Base-by-base conservation (phyloP, 1,140 invertebrate species). In the Zelostemma sp. region DNA sequence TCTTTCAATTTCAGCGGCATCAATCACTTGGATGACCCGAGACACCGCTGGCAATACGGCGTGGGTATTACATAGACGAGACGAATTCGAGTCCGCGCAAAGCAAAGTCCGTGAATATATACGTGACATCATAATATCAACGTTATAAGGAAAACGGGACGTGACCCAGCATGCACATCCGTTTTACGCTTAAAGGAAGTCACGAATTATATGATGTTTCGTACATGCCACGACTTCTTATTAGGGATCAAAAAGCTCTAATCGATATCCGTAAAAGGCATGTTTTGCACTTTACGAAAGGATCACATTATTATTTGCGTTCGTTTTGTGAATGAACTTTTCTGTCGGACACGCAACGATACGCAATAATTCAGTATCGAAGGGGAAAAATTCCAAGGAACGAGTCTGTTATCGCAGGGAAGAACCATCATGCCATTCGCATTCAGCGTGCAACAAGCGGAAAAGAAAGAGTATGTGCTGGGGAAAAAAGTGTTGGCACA, bases 91-190 rank as follows among this genome's bases (percentile, higher is more conserved):
- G 41, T 11, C 50, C 45, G 47, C 18, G 50, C 48, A 4, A 57
- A 56, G 18, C 38, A 33, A 21, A 46, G 18, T 55, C 45, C 25
- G 19, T 48, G 54, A 54, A n/a, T n/a, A 57, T 54, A 65, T 71
- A 63, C 78, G 80, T 83, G 80, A 77, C 74, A 72, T 72, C 66
- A n/a, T n/a, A n/a, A 38, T 47, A 67, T 68, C 59, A 71, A 75
- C 66, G 71, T 64, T n/a, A n/a, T 45, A 75, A 64, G 63, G 65
- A 77, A 79, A 76, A 76, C 73, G 53, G 76, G 66, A 84, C 81
- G 82, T 84, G 82, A 84, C 72, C 73, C 33, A 65, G 80, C 83
- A 82, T 80, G 64, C 75, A 68, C 64, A 79, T 83, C 78, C 73
- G 76, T 76, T 80, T 75, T 60, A 64, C 54, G n/a, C 51, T 73